Percentiles rank a stretch among this genome's conserved stretches.
Evolutionary conservation across 2,797 vertebrate species (phyloP).

Genomic region (Pampus argenteus): DNA sequence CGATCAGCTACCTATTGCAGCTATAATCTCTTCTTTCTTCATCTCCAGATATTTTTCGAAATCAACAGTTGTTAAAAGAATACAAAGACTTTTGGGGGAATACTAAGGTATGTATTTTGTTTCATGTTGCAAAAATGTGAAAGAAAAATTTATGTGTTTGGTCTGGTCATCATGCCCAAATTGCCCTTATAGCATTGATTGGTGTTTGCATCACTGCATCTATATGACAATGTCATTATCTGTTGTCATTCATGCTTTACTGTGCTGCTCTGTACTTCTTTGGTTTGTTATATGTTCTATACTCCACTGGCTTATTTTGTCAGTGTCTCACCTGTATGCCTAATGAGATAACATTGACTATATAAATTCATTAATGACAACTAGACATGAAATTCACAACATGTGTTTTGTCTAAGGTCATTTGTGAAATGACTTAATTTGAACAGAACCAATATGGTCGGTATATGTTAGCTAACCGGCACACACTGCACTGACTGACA

Average conservation of each 20-base stretch:
- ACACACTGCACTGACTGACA: neutral
- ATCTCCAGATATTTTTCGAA: constrained; percentile 91
- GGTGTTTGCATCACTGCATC: constrained; percentile 33
- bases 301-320: constrained; percentile 28
- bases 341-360: constrained; percentile 1
- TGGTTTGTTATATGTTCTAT: constrained; percentile 51
- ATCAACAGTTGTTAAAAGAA: constrained; percentile 94
- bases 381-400: neutral
- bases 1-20: neutral
- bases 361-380: neutral
- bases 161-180: neutral
- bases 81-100: constrained; percentile 98
- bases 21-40: neutral
- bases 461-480: too few species aligned
- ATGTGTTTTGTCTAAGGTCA: neutral
- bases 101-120: constrained; percentile 89
- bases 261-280: constrained; percentile 25
- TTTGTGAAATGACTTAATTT: neutral
- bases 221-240: constrained; percentile 53
- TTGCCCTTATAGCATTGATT: neutral
- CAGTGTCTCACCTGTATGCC: neutral
- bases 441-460: neutral
- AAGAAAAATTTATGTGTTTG: neutral
- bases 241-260: constrained; percentile 54
- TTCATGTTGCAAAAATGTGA: neutral